These are phyloP conservation scores for Dicerorhinus sumatrensis DNA, from an alignment of 2,113 vertebrate genomes.

Conservation along the genomic window DNA sequence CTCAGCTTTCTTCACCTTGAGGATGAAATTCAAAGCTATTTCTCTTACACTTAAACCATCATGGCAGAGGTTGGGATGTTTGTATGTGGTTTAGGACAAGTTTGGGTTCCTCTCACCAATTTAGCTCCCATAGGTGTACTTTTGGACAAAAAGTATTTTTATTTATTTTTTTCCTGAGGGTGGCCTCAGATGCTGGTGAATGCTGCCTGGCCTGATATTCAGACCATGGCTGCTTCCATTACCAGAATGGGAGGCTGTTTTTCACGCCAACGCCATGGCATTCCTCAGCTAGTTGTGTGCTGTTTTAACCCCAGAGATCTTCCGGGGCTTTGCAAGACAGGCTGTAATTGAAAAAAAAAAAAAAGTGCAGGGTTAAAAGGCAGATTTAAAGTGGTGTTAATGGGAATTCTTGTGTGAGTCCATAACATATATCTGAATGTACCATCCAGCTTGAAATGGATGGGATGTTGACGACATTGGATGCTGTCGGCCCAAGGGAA, in stretches of 20 bases:
- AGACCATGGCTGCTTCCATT: neutral
- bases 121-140: neutral
- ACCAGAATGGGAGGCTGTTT: neutral
- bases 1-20: slow-evolving; percentile 10
- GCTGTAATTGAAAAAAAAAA: neutral
- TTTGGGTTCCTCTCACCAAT: neutral
- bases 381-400: neutral
- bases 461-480: rapidly evolving
- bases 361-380: neutral
- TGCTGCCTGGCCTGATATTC: neutral
- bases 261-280: rapidly evolving
- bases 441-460: neutral
- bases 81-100: neutral
- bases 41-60: neutral
- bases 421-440: neutral
- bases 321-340: neutral
- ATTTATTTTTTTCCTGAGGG: neutral
- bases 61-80: neutral
- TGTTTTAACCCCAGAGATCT: neutral
- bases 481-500: neutral
- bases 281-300: neutral
- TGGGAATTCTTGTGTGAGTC: neutral
- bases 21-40: neutral
- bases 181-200: neutral
- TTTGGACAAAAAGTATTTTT: neutral